Evolutionary conservation across 2,113 vertebrate species (phyloP), one percentile per base, ranked within the genome.

Genomic region (Argyrosomus japonicus): DNA sequence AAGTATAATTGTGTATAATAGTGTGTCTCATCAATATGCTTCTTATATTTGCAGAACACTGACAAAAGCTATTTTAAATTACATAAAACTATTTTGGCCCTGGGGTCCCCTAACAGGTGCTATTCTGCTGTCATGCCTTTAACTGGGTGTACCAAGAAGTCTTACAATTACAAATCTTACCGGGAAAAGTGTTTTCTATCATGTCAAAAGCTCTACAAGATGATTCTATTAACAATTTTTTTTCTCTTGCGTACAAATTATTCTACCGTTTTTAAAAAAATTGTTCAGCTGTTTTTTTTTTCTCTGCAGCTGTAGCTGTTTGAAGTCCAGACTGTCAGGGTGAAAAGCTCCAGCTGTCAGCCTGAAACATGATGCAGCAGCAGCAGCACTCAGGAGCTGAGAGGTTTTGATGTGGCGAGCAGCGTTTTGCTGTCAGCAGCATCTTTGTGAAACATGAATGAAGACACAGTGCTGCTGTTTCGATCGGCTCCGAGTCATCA

Each of bases 371-470:
- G 54, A 62, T 1, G 79, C 36, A 58, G 72, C 17, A 0, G 29
- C 63, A 19, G 63, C 71, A 43, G 64, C 56, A 48, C 50, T 76
- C 40, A 1, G 58, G 50, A 74, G 48, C 69, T 58, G 45, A 81
- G 56, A 53, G 79, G 36, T 25, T 69, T 68, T 75, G 79, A 81
- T 75, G 56, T 15, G 19, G 47, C 23, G 48, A 69, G 80, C 50
- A 1, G 73, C 25, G 27, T 56, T 40, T 63, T 3, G 21, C 58
- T 76, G 72, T 82, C 65, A 76, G 73, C 40, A 4, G 48, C 25
- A 15, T 62, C 54, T 69, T 11, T 64, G 79, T 70, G 70, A 82
- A 71, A 82, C 82, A 67, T 17, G 36, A 82, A 43, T 51, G 67
- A 82, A 79, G 69, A 61, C 47, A 1, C 73, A 17, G 51, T 6